Evolutionary conservation across 2,797 vertebrate genomes (phyloP).

Genomic region (Galagoides demidoff): DNA sequence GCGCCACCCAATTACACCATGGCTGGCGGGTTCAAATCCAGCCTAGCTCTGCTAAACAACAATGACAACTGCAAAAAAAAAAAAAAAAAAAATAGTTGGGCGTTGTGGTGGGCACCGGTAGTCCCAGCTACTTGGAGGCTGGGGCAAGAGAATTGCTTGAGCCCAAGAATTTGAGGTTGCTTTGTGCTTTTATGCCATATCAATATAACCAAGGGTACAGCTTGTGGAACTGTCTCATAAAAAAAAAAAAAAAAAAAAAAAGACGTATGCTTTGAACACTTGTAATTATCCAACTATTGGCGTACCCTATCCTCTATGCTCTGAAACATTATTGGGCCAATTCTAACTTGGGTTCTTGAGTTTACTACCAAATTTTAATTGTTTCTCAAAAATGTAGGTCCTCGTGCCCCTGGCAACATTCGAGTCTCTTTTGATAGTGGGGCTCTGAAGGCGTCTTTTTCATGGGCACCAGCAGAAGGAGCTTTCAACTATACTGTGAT

Average conservation of each 20-base stretch:
- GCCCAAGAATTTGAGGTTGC: no score
- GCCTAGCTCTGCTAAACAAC: no score
- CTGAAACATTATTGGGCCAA: background rate
- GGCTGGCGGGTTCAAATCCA: no score
- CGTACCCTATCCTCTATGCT: background rate
- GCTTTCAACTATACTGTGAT: conserved; percentile 86
- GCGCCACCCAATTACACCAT: no score
- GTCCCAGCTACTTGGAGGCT: no score
- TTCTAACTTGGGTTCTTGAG: background rate
- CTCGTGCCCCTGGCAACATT: conserved; percentile 86
- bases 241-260: background rate
- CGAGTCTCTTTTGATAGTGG: conserved; percentile 84
- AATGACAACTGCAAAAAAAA: no score
- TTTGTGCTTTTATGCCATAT: no score
- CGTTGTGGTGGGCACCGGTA: no score
- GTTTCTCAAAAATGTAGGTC: conserved; percentile 87
- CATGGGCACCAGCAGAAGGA: conserved; percentile 88
- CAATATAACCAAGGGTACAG: no score
- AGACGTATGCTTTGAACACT: background rate
- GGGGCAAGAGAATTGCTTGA: no score
- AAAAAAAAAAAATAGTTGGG: no score
- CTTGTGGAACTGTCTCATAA: no score
- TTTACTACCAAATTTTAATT: background rate
- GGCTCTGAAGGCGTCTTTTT: conserved; percentile 85
- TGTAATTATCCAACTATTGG: background rate